Base-by-base conservation (phyloP, 2,888 invertebrate species). In the Monochamus alternatus region DNA sequence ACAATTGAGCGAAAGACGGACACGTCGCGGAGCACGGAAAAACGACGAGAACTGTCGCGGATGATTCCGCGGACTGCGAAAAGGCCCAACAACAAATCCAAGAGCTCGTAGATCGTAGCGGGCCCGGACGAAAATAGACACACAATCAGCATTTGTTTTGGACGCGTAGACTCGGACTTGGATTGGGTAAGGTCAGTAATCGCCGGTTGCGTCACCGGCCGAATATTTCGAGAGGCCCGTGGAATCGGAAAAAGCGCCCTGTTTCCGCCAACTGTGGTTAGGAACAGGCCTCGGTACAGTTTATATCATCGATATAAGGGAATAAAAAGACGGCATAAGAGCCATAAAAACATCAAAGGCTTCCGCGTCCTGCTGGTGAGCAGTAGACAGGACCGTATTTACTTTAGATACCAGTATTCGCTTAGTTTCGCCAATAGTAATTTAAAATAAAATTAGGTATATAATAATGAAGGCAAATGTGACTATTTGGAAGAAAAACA, bases 151-250 rank as follows among this genome's bases (percentile, higher is more conserved):
- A 60, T 69, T 59, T 60, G 60, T 62, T 69, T 69, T 62, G 69
- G 69, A 60, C 69, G 31, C 60, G 60, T 22, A 55, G 58, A 55
- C 64, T 64, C 12, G 32, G 60, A 66, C 32, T 69, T 69, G 31
- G 10, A 69, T 69, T 69, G 47, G 32, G 69, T 43, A 69, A 69
- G 69, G 69, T 69, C 44, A 69, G 69, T 60, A 60, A 22, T 44
- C 62, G 31, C 31, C 12, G 44, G 14, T 69, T 44, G 44, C 69
- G 69, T 69, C 60, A 69, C 30, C 9, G 32, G 31, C 47, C 43
- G 43, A 60, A 47, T 60, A 69, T 69, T 47, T 47, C 44, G 60
- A 44, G 69, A 58, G 59, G 58, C 58, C 55, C 9, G 12, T 10
- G 47, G 9, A 47, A 47, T 47, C 5, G 47, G 47, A n/a, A 14